A percentile compares a stretch with the other conserved stretches of the same genome.
Evolutionary conservation across 2,797 vertebrate genomes (phyloP).

Genomic region (Anas georgica): DNA sequence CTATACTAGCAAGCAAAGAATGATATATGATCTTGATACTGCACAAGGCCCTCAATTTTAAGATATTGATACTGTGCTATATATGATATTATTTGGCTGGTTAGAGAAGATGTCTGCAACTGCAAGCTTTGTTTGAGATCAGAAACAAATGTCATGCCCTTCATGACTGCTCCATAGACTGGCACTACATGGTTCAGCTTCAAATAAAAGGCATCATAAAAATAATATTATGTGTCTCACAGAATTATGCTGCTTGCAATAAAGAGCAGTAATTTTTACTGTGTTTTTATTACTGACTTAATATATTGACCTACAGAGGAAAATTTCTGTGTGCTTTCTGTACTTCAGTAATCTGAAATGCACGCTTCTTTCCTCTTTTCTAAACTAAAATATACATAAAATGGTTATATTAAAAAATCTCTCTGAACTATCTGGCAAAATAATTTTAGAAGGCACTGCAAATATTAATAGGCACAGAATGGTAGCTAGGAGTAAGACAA

Average conservation of each 20-base stretch:
- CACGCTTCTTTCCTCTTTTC: accelerated
- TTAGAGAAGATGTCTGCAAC: background rate
- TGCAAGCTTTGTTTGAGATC: background rate
- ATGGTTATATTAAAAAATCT: background rate
- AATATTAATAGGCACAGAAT: background rate
- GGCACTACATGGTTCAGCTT: background rate
- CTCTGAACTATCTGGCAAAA: background rate
- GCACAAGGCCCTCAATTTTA: background rate
- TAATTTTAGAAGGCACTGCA: background rate
- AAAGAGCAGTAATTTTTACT: background rate
- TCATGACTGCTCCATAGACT: background rate
- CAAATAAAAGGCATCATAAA: background rate
- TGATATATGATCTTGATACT: background rate
- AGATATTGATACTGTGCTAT: background rate
- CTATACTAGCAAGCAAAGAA: background rate
- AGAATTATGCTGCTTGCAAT: background rate
- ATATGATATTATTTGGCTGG: background rate
- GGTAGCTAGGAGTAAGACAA: background rate
- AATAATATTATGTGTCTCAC: background rate
- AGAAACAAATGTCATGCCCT: background rate
- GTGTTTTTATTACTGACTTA: background rate
- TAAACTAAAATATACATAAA: background rate
- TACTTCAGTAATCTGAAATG: background rate
- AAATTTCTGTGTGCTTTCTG: background rate
- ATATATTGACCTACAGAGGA: background rate